Evolutionary conservation across 2,113 vertebrate genomes (phyloP).

Genomic region (Paradisaea rubra): DNA sequence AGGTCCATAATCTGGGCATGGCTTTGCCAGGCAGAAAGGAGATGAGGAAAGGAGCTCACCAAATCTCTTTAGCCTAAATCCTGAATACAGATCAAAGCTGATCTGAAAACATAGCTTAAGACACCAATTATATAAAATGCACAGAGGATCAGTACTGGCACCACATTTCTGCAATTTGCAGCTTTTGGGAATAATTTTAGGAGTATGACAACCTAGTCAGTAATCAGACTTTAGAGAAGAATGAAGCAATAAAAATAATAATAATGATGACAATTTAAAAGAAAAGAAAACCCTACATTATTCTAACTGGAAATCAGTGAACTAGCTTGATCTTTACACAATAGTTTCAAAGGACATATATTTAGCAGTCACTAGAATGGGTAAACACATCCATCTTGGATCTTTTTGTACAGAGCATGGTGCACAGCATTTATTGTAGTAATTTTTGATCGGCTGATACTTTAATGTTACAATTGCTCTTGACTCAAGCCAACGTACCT

Average conservation of each 20-base stretch:
- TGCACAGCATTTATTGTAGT: neutral
- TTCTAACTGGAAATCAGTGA: neutral
- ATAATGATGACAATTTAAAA: neutral
- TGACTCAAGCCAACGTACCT: neutral
- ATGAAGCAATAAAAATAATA: neutral
- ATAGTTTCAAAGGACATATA: neutral
- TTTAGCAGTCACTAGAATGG: neutral
- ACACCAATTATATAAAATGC: neutral
- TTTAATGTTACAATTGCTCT: neutral
- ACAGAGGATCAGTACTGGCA: neutral
- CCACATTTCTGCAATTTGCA: neutral
- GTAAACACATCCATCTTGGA: neutral
- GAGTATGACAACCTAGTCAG: neutral
- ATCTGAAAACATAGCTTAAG: neutral
- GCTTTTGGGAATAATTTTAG: neutral
- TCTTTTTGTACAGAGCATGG: neutral
- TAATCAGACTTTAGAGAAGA: neutral
- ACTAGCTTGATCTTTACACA: neutral
- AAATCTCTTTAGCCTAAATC: neutral
- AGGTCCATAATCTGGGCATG: neutral
- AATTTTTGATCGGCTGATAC: neutral
- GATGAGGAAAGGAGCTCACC: neutral
- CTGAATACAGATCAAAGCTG: neutral
- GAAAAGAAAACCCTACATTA: neutral
- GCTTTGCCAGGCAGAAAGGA: neutral